Base-by-base conservation (phyloP, 2,888 invertebrate genomes). In the Cyclophora albipunctata region DNA sequence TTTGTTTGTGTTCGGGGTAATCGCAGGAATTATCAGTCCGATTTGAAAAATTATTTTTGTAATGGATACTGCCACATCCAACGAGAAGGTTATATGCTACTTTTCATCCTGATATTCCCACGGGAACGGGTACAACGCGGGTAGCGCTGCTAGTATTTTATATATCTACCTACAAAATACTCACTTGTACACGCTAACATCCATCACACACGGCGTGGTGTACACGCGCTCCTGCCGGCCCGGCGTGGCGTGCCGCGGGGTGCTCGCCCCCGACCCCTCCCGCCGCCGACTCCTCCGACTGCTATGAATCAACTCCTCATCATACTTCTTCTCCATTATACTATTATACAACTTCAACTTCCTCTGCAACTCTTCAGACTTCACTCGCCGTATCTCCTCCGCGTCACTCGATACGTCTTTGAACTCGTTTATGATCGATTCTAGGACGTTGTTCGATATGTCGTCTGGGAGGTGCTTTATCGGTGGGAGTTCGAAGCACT, bases 401-500 rank as follows among this genome's bases (percentile, higher is more conserved):
- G 70, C 73, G 33, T 84, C 84, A 34, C 68, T 69, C 0, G 81
- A 73, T 0, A 80, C 79, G 51, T 84, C 84, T 53, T 72, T 64
- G 48, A 85, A 86, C 58, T 87, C 84, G 57, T 84, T 83, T 3
- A 86, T 69, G 35, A 89, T 87, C 3, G 86, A 87, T 60, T 86
- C 79, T 1, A 89, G 59, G 4, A 89, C 82, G 52, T 83, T 78
- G 5, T 70, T 74, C 0, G 86, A 76, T 7, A 90, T 75, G 62
- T 90, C 89, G 2, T 71, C 61, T 1, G 90, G 84, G 0, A 91
- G 70, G 3, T 83, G 77, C 60, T 90, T 89, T 5, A 92, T 84
- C 1, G 92, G 91, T 3, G 93, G 92, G 46, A 93, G 72, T 76
- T 94, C 95, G 66, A 92, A 90, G 56, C 95, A 95, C 74, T 95